Percentiles rank a stretch among this genome's conserved stretches.
phyloP scores from a whole-genome alignment of 2,888 invertebrate genomes.

The Cantharis flavilabris region DNA sequence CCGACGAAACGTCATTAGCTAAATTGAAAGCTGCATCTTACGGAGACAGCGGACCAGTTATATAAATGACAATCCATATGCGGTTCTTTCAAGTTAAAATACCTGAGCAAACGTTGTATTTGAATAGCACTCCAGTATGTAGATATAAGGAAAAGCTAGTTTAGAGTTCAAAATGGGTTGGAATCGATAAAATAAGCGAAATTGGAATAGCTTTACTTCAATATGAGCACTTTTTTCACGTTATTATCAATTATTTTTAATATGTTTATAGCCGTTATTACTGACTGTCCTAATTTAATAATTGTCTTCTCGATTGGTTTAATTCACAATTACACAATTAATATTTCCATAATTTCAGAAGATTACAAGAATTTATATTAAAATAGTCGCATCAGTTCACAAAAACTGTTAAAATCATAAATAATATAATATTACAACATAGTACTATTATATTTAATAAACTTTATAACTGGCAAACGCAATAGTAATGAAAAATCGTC shows the following conservation, averaged over 20 bases:
- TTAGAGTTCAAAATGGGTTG: slow-evolving; percentile 53
- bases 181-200: slow-evolving; percentile 53
- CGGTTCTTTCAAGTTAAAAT: slow-evolving; percentile 31
- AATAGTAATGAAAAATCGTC: too few relatives aligned
- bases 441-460: too few relatives aligned
- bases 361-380: background rate
- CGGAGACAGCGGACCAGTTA: slow-evolving; percentile 46
- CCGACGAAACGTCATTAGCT: slow-evolving; percentile 58
- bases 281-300: background rate
- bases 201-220: slow-evolving; percentile 45
- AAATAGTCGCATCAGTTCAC: background rate
- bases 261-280: background rate
- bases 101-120: slow-evolving; percentile 48
- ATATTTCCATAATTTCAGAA: background rate
- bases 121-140: slow-evolving; percentile 57
- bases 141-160: slow-evolving; percentile 51
- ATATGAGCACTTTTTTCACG: slow-evolving; percentile 36
- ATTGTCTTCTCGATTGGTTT: background rate
- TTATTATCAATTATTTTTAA: slow-evolving; percentile 38
- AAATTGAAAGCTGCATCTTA: slow-evolving; percentile 59
- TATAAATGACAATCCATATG: slow-evolving; percentile 33
- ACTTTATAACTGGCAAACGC: too few relatives aligned
- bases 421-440: background rate
- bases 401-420: background rate
- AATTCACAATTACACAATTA: background rate